Evolutionary conservation across 1,140 invertebrate species (phyloP).

Genomic region (Drosophila pruinosa): DNA sequence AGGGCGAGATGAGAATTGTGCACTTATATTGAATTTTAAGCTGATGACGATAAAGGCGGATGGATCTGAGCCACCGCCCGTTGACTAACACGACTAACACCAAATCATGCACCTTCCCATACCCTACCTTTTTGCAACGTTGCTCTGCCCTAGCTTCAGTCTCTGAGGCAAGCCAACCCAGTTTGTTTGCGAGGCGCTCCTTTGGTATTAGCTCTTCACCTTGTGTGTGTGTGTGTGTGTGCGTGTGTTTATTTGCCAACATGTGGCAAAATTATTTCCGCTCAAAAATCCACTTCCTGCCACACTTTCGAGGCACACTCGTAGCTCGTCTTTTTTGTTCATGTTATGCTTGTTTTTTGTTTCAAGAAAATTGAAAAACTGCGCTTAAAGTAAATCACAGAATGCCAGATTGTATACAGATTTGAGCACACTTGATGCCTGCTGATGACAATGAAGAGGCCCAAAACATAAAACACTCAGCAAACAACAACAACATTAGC

Average conservation of each 20-base stretch:
- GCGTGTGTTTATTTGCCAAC: conserved; percentile 64
- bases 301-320: background rate
- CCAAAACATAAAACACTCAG: background rate
- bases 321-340: conserved; percentile 1
- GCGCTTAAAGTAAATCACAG: conserved; percentile 39
- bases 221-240: conserved; percentile 2
- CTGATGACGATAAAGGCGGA: conserved; percentile 52
- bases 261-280: conserved; percentile 79
- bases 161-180: background rate
- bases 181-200: conserved; percentile 43
- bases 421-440: conserved; percentile 30
- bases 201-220: conserved; percentile 37
- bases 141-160: background rate
- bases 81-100: conserved; percentile 16
- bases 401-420: conserved; percentile 26
- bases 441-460: conserved; percentile 40
- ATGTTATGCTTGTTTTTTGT: conserved; percentile 32
- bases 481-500: conserved; percentile 8
- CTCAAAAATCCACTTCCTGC: conserved; percentile 75
- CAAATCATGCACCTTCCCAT: conserved; percentile 1
- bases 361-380: conserved; percentile 62
- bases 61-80: conserved; percentile 49
- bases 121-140: background rate
- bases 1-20: conserved; percentile 24
- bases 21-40: conserved; percentile 73